A percentile compares a stretch with the other conserved stretches of the same genome.
These are phyloP conservation scores for Bufotes viridis DNA, from an alignment of 2,797 vertebrate species.

Conservation along the genomic window DNA sequence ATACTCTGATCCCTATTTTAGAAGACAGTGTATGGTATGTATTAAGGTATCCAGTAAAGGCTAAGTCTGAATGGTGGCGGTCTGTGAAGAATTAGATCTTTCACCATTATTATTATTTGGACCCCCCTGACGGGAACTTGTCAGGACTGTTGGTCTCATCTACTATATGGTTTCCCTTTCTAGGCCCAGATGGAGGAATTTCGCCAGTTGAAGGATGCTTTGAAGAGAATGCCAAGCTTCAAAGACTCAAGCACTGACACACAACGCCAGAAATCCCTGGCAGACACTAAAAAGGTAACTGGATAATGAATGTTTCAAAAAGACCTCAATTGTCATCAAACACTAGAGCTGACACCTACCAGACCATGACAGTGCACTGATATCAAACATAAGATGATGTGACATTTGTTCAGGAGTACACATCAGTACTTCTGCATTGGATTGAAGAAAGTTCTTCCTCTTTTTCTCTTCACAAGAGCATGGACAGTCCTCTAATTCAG, in stretches of 20 bases:
- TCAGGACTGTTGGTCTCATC: not conserved
- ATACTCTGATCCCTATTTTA: no score
- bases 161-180: not conserved
- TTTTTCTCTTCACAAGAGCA: not conserved
- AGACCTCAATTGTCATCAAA: not conserved
- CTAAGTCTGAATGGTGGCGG: no score
- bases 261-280: slow-evolving; percentile 59
- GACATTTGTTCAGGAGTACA: not conserved
- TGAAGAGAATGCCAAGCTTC: slow-evolving; percentile 75
- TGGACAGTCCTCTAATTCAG: not conserved
- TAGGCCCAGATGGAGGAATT: slow-evolving; percentile 76
- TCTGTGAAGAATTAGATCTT: no score
- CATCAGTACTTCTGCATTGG: not conserved
- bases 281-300: slow-evolving; percentile 63
- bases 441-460: not conserved
- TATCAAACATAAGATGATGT: not conserved
- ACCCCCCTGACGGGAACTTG: no score
- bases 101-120: no score
- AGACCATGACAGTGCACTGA: not conserved
- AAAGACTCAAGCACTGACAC: slow-evolving; percentile 65
- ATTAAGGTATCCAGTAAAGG: no score
- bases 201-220: slow-evolving; percentile 73
- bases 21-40: no score
- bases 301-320: not conserved
- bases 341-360: not conserved